These are phyloP conservation scores for Lasioglossum figueresi DNA, from an alignment of 2,888 invertebrate genomes.

Conservation along the genomic window DNA sequence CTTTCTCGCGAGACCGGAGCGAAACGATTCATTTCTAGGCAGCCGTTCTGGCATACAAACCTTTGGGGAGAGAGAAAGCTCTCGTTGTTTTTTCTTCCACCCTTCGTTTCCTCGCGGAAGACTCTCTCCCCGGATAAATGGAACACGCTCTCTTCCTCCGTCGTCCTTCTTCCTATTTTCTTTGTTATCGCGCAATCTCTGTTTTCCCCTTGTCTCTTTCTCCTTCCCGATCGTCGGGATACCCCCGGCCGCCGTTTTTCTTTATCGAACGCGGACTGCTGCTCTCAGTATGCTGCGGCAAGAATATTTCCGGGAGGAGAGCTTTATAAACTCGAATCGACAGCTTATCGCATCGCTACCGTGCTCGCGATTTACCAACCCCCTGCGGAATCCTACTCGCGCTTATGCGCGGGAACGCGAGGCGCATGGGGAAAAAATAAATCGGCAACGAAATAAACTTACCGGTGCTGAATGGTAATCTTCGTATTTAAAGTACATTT, in stretches of 20 bases:
- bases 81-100: conserved; percentile 38
- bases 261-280: conserved; percentile 30
- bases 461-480: neutral
- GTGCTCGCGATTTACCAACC: conserved; percentile 20
- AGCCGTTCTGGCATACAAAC: conserved; percentile 46
- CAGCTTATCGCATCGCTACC: conserved; percentile 33
- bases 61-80: neutral
- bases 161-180: conserved; percentile 47
- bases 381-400: neutral
- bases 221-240: neutral
- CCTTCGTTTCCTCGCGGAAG: conserved; percentile 33
- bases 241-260: conserved; percentile 2
- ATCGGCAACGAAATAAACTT: neutral
- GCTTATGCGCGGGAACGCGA: neutral
- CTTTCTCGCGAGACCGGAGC: conserved; percentile 29
- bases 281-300: conserved; percentile 7
- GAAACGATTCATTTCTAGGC: conserved; percentile 65
- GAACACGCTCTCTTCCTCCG: conserved; percentile 44
- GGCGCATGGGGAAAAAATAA: no score
- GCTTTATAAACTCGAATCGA: conserved; percentile 44
- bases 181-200: conserved; percentile 61
- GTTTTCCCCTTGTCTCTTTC: conserved; percentile 24
- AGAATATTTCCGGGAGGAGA: conserved; percentile 25
- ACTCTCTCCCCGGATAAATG: conserved; percentile 62
- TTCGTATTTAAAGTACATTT: no score